These are phyloP conservation scores for Lates japonicus DNA, from an alignment of 2,797 vertebrate genomes.

Conservation along the genomic window DNA sequence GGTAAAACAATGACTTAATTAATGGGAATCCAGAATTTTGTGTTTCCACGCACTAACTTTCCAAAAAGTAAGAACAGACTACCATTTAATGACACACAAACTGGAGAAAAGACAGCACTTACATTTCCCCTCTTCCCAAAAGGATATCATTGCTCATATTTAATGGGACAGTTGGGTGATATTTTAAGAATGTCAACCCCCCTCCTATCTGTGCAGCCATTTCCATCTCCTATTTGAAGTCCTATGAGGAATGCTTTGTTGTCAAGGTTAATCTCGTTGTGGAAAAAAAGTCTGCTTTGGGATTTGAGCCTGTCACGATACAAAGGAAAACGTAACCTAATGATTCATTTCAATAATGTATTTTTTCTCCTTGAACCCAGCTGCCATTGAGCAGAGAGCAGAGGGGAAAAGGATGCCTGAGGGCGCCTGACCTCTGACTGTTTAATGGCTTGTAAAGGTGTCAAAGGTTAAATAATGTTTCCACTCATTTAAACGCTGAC, in stretches of 20 bases:
- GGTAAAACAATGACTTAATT: not conserved
- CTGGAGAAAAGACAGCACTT: constrained; percentile 5
- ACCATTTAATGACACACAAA: constrained; percentile 20
- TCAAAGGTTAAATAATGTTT: constrained; percentile 89
- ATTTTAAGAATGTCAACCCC: constrained; percentile 67
- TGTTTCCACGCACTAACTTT: constrained; percentile 2
- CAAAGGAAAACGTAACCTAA: constrained; percentile 72
- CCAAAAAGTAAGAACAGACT: not conserved
- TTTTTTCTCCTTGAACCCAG: constrained; percentile 57
- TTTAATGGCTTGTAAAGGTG: constrained; percentile 85
- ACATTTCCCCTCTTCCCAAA: constrained; percentile 46
- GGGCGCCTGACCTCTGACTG: constrained; percentile 81
- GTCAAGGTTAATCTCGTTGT: constrained; percentile 74
- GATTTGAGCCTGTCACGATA: constrained; percentile 71
- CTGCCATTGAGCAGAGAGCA: constrained; percentile 34
- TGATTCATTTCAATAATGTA: constrained; percentile 73
- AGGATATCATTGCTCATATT: constrained; percentile 72
- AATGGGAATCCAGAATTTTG: not conserved
- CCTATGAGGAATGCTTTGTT: constrained; percentile 75
- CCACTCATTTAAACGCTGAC: constrained; percentile 79
- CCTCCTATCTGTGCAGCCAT: constrained; percentile 46
- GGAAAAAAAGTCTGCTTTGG: constrained; percentile 52
- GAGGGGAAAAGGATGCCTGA: constrained; percentile 57
- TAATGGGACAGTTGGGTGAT: constrained; percentile 69
- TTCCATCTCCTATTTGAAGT: constrained; percentile 72